A percentile compares a stretch with the other conserved stretches of the same genome.
Conservation (phyloP, 2,888 invertebrate species). For the Auanema freiburgensis region DNA sequence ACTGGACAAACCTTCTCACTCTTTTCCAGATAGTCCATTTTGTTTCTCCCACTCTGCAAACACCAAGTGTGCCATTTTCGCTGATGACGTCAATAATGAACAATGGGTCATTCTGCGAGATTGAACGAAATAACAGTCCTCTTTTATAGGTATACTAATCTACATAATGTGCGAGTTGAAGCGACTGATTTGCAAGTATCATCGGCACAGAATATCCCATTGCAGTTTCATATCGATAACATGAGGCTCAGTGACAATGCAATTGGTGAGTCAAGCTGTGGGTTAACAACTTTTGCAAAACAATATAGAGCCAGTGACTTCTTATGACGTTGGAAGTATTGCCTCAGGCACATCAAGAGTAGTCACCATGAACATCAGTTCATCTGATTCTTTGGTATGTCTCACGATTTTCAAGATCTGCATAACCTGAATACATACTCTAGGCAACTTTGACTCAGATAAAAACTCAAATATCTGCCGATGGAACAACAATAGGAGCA, state of each 20-base stretch:
- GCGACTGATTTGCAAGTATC: conserved; percentile 5
- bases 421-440: background rate
- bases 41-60: too few species aligned
- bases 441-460: conserved; percentile 5
- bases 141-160: conserved; percentile 21
- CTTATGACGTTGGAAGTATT: conserved; percentile 13
- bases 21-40: background rate
- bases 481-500: conserved; percentile 6
- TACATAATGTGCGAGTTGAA: conserved; percentile 23
- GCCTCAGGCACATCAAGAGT: conserved; percentile 15
- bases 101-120: conserved; percentile 19
- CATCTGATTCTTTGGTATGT: conserved; percentile 7
- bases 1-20: too few species aligned
- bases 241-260: conserved; percentile 2
- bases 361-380: conserved; percentile 10
- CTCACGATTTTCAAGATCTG: background rate
- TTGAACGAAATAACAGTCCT: background rate
- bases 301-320: background rate
- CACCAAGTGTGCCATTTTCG: conserved; percentile 22
- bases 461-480: conserved; percentile 10
- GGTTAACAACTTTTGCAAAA: background rate
- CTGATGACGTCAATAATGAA: conserved; percentile 39
- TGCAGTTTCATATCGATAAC: conserved; percentile 2
- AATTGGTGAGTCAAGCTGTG: conserved; percentile 5
- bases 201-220: background rate